Evolutionary conservation across 2,888 invertebrate species (phyloP), one percentile per base, ranked within the genome.

Genomic region (Agonopterix arenella): DNA sequence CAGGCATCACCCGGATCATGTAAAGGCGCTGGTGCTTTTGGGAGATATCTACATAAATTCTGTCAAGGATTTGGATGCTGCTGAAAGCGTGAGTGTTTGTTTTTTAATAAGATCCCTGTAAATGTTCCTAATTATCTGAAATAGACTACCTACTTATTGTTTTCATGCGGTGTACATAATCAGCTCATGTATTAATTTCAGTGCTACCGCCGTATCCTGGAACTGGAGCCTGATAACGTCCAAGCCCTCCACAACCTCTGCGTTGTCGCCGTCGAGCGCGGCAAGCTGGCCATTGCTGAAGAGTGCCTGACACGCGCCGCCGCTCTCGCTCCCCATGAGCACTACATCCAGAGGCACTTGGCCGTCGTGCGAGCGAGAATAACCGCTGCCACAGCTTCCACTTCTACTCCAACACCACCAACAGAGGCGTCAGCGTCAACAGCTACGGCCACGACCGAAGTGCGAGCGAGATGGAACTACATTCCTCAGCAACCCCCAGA

Each of bases 41-140:
- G 98, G 98, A 9, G 98, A 98, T 76, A 97, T 98, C 70, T 98
- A 98, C 81, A 97, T 98, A 57, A 98, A 98, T 80, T 95, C 96
- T 60, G 95, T 98, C 68, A 97, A 97, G 73, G 97, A 98, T 79
- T 82, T 98, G 70, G 96, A 97, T 76, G 96, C 97, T 2, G 98
- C 98, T 13, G 98, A 98, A 84, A 94, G 94, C 79, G 97, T 97
- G 74, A 92, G 93, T 89, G 5, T 38, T 11, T 42, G 13, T 38
- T 45, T 45, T 18, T 18, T 2, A 9, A 18, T 8, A 8, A 16
- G 2, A 16, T 11, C 18, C 28, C 5, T 5, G 7, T 28, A 28
- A 28, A 28, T 7, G 28, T 28, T 28, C 5, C 28, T 28, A 28
- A 28, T 28, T 28, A 28, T 28, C 18, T 3, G 28, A 28, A 7